Evolutionary conservation across 92 coral and sea anemone genomes (phyloP), one percentile per base, ranked within the genome.

Genomic region (Virgularia gustaviana): DNA sequence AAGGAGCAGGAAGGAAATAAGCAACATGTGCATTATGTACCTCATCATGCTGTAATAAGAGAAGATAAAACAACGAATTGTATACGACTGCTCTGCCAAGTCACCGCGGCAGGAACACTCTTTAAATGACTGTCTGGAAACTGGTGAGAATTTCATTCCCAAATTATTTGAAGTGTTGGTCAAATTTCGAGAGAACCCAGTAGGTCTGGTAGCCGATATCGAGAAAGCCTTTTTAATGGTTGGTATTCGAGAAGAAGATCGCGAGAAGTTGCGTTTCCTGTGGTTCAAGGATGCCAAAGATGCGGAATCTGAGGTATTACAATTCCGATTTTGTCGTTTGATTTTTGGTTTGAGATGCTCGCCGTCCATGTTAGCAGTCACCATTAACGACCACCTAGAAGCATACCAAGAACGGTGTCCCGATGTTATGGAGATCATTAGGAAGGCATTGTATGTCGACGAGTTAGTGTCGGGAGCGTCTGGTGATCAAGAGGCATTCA

Each of bases 1-100:
- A 49, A 68, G 45, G 49, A 55, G 27, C 11, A n/a, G 23, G 16
- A 67, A 1, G 41, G 56, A 6, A 45, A 68, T 15, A 23, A 25
- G 30, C 28, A 39, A 19, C 29, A 66, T 9, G 77, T 78, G 15
- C 71, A 78, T 22, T 55, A 78, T 13, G n/a, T 68, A 15, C 77
- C 83, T 9, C 63, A 66, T 55, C 70, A 55, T 45, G 60, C 60
- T 53, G 72, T 71, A 37, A 60, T 79, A 12, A 70, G 83, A 58
- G 62, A 61, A 45, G 71, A 79, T 13, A 67, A 61, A 65, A 44
- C 30, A 52, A 31, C 44, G 81, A 30, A 77, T 77, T 6, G 81
- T 77, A 19, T 77, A 65, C 28, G 81, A 77, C 42, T 49, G 65
- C 38, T 75, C 47, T 43, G 80, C 80, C 29, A 75, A 75, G 59